Percentiles rank a stretch among this genome's conserved stretches.
These are phyloP conservation scores for Arbacia lixula DNA, from an alignment of 53 echinoderm and acorn worm species.

Conservation along the genomic window DNA sequence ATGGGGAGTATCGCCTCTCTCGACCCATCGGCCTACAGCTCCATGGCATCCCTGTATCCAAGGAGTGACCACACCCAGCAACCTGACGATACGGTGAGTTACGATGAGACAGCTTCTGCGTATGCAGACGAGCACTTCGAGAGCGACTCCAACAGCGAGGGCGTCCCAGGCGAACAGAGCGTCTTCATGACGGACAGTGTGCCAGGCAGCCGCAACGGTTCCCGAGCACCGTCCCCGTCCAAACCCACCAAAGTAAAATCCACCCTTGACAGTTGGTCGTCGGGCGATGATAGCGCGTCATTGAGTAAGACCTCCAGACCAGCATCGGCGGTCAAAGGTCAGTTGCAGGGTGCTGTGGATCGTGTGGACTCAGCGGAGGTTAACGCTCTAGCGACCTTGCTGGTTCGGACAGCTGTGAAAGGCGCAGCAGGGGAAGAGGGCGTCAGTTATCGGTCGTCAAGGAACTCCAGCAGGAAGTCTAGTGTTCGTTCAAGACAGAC, in stretches of 20 bases:
- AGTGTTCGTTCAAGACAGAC: background rate
- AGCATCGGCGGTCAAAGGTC: background rate
- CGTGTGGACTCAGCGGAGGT: constrained; percentile 10
- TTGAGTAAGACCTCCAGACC: background rate
- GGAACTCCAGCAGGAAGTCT: background rate
- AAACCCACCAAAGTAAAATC: no score
- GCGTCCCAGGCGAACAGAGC: constrained; percentile 1
- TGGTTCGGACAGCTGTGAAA: constrained; percentile 6
- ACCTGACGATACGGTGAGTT: background rate
- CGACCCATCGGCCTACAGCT: background rate
- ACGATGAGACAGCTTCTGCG: background rate
- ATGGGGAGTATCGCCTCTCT: background rate
- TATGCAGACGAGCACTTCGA: constrained; percentile 32
- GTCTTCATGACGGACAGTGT: constrained; percentile 19
- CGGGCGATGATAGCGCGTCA: background rate
- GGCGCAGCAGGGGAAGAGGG: constrained; percentile 17
- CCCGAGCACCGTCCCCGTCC: constrained; percentile 1
- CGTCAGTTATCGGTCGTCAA: background rate
- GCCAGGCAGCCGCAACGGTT: background rate
- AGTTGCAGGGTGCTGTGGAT: background rate
- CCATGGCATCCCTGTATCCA: background rate
- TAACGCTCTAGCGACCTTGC: constrained; percentile 1
- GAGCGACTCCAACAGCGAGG: background rate
- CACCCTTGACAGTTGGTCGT: no score
- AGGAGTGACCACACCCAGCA: background rate